Conservation (phyloP, 2,113 vertebrate species). For the Mixornis gularis region DNA sequence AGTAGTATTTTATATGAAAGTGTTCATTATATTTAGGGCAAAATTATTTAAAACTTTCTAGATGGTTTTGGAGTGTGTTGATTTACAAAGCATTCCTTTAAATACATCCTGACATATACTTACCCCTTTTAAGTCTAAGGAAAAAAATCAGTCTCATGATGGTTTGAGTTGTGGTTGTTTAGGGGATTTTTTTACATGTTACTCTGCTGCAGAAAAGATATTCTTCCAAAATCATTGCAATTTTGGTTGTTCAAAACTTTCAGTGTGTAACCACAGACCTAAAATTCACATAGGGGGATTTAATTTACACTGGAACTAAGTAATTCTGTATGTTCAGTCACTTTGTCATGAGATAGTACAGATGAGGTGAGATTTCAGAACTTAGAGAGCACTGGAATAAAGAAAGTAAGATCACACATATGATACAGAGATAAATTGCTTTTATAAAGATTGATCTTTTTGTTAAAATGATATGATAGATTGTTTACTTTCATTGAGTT, state of each 20-base stretch:
- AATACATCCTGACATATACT: neutral
- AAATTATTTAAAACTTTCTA: constrained; percentile 48
- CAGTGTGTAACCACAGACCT: neutral
- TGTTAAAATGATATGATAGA: neutral
- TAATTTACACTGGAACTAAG: neutral
- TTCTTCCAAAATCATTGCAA: constrained; percentile 18
- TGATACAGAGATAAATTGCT: neutral
- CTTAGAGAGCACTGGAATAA: neutral
- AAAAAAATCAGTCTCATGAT: neutral
- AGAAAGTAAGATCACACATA: neutral
- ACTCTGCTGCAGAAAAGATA: neutral
- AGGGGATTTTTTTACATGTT: constrained; percentile 10
- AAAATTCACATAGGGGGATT: neutral
- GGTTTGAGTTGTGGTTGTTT: neutral
- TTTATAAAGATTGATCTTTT: neutral
- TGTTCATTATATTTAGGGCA: constrained; percentile 13
- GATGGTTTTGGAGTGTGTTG: constrained; percentile 29
- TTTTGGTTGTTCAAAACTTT: constrained; percentile 26
- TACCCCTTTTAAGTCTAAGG: neutral
- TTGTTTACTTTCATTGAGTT: neutral
- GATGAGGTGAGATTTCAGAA: neutral
- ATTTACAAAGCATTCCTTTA: constrained; percentile 61
- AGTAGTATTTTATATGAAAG: constrained; percentile 43
- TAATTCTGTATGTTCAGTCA: neutral
- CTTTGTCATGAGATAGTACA: neutral